Conservation (phyloP, 2,888 invertebrate genomes). For the Macaria notata region DNA sequence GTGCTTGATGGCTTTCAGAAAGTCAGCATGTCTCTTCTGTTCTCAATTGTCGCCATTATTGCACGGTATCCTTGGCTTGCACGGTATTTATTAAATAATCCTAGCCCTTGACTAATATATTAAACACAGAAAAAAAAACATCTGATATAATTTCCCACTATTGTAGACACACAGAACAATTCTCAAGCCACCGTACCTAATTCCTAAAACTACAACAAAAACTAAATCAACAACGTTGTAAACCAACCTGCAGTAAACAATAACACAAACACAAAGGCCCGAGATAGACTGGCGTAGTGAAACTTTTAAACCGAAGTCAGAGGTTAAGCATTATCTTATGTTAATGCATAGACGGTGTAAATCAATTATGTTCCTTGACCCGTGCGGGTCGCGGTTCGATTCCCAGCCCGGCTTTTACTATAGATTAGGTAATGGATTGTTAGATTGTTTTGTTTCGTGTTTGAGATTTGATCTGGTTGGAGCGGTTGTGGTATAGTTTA, state of each 20-base stretch:
- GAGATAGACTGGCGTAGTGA: conserved; percentile 57
- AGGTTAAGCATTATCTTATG: conserved; percentile 81
- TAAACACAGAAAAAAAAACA: no score
- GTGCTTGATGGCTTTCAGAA: no score
- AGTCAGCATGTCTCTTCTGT: no score
- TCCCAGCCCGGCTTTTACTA: conserved; percentile 32
- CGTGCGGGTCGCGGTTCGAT: conserved; percentile 51
- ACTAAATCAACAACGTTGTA: no score
- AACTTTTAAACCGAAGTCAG: conserved; percentile 73
- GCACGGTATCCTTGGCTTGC: no score
- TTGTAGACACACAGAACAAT: no score
- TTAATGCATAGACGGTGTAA: conserved; percentile 76
- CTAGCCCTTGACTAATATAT: no score
- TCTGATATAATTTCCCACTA: no score
- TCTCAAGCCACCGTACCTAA: no score
- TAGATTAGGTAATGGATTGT: conserved; percentile 38
- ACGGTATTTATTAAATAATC: no score
- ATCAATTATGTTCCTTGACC: conserved; percentile 79
- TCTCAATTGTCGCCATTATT: no score
- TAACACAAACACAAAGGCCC: conserved; percentile 38
- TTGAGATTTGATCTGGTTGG: conserved; percentile 5
- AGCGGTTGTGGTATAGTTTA: background rate
- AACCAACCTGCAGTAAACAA: background rate
- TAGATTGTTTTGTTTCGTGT: conserved; percentile 28
- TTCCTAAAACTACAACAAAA: no score